phyloP scores from a whole-genome alignment of 2,113 vertebrate genomes.

The Oreochromis niloticus region DNA sequence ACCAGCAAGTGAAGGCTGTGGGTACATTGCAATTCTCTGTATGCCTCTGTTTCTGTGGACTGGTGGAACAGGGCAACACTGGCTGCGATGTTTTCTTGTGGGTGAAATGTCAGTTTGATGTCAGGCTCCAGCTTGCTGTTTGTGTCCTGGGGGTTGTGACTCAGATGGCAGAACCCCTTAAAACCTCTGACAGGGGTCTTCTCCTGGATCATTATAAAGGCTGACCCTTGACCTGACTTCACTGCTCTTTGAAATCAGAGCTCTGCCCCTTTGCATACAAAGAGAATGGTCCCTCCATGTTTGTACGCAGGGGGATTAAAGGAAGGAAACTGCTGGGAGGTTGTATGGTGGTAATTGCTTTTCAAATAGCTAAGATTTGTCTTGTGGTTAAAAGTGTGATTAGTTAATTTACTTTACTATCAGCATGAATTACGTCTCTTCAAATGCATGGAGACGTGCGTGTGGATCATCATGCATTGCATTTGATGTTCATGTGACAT shows the following conservation, averaged over 20 bases:
- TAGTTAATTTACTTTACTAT: background rate
- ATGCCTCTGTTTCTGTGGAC: background rate
- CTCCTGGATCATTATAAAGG: constrained; percentile 26
- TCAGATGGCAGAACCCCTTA: constrained; percentile 8
- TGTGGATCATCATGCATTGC: background rate
- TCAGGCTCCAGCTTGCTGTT: constrained; percentile 15
- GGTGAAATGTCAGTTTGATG: constrained; percentile 34
- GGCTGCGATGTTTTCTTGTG: background rate
- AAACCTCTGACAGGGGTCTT: constrained; percentile 35
- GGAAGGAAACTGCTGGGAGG: background rate
- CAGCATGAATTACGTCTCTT: background rate
- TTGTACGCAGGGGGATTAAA: constrained; percentile 5
- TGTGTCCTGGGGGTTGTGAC: constrained; percentile 32
- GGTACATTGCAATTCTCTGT: background rate
- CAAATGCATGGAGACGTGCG: background rate
- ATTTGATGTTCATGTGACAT: background rate
- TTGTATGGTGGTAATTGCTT: background rate
- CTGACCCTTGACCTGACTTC: constrained; percentile 32
- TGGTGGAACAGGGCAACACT: background rate
- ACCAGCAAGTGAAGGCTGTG: background rate
- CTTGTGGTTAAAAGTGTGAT: background rate
- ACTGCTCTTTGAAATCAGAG: constrained; percentile 28
- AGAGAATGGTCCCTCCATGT: background rate
- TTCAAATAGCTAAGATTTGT: background rate
- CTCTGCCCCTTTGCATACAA: background rate